Conservation (phyloP, 2,888 invertebrate species). For the Mimas tiliae region DNA sequence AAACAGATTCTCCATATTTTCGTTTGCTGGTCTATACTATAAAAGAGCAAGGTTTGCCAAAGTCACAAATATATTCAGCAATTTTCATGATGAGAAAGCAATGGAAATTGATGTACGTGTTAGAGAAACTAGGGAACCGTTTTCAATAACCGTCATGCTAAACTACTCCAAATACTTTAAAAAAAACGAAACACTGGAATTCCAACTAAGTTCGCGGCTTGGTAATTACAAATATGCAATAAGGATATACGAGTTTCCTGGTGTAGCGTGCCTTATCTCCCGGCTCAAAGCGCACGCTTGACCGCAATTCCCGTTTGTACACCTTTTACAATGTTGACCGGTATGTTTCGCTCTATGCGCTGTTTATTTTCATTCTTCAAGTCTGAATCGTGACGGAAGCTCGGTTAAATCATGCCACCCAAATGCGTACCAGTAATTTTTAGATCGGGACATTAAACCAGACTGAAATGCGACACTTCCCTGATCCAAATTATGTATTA, state of each 20-base stretch:
- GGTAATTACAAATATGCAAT: constrained; percentile 29
- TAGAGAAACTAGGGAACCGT: not conserved
- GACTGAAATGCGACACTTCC: constrained; percentile 15
- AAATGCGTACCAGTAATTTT: constrained; percentile 7
- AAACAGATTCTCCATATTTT: no score
- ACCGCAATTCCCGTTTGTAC: constrained; percentile 43
- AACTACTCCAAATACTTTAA: not conserved
- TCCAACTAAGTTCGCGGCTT: constrained; percentile 1
- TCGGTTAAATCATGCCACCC: constrained; percentile 1
- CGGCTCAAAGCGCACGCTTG: constrained; percentile 38
- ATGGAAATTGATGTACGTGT: not conserved
- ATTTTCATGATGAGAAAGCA: no score
- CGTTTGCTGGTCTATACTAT: no score
- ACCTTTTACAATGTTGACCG: constrained; percentile 34
- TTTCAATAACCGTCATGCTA: constrained; percentile 21
- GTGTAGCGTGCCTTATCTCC: constrained; percentile 57
- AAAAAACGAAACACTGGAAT: not conserved
- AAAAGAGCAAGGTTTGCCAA: no score
- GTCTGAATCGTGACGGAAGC: constrained; percentile 21
- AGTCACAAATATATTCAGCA: no score
- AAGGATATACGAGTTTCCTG: constrained; percentile 47
- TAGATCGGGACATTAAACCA: constrained; percentile 16
- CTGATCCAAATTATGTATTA: constrained; percentile 8
- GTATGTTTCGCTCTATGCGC: not conserved
- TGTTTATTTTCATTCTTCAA: constrained; percentile 20